Conservation (phyloP, 2,113 vertebrate species). For the Spea multiplicata region DNA sequence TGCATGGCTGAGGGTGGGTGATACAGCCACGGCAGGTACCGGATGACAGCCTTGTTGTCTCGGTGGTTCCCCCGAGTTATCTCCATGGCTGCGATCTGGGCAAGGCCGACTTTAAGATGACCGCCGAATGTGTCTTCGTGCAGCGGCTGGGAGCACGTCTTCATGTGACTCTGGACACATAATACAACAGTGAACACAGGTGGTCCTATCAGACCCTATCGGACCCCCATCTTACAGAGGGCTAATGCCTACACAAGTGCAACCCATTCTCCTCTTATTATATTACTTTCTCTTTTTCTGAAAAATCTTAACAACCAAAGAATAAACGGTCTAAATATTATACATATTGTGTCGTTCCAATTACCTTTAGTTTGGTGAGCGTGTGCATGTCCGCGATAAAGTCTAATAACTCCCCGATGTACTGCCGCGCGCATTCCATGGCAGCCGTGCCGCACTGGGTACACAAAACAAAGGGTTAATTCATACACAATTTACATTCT, state of each 20-base stretch:
- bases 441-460: slow-evolving; percentile 89
- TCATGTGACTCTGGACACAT: slow-evolving; percentile 89
- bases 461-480: too few species aligned
- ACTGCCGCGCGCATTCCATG: slow-evolving; percentile 96
- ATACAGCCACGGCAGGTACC: slow-evolving; percentile 95
- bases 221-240: too few species aligned
- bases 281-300: too few species aligned
- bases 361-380: slow-evolving; percentile 94
- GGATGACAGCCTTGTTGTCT: slow-evolving; percentile 94
- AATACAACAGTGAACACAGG: too few species aligned
- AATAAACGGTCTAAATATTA: too few species aligned
- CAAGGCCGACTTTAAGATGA: slow-evolving; percentile 95
- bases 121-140: slow-evolving; percentile 98
- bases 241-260: too few species aligned
- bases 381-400: slow-evolving; percentile 99
- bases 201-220: too few species aligned
- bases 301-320: too few species aligned
- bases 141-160: slow-evolving; percentile 94
- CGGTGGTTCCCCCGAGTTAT: slow-evolving; percentile 96
- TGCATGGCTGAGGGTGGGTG: slow-evolving; percentile 97
- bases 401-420: slow-evolving; percentile 88
- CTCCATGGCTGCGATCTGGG: slow-evolving; percentile 95
- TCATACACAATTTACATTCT: too few species aligned
- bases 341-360: too few species aligned
- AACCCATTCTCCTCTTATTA: too few species aligned